Base-by-base conservation (phyloP, 2,888 invertebrate genomes). In the Chaitophorus viminalis region DNA sequence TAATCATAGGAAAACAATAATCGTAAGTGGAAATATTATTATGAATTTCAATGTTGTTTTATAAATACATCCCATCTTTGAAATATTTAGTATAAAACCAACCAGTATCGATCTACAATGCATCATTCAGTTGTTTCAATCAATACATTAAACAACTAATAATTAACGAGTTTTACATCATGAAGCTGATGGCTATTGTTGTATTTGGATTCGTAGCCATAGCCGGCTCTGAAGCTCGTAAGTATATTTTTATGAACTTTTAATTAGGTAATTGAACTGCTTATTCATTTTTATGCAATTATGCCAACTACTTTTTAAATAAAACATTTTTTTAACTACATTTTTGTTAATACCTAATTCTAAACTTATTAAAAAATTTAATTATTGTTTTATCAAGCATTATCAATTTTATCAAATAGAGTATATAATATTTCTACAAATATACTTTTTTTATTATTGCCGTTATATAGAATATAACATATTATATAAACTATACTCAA, bases 51-150 rank as follows among this genome's bases (percentile, higher is more conserved):
- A 74, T 39, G 25, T 68, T 1, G 29, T 29, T 68, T 60, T 29
- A 79, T 79, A 5, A n/a, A 29, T 21, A 39, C 9, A 36, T 18
- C 39, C 54, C 9, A 36, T 18, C 39, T 72, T 14, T 25, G 25
- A 46, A 46, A 36, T 39, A 74, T 31, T 33, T 74, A 54, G 77
- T 85, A 85, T 85, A 85, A 52, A 85, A 85, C 68, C 21, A 17
- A 29, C 52, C 31, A 0, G 17, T 29, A 9, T n/a, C 11, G n/a
- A 31, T 52, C 52, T 25, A 11, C 17, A 11, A 11, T 6, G n/a
- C 54, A 85, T 68, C 76, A 85, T 76, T 85, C 84, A 25, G 65
- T 85, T 33, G n/a, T 31, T 68, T 18, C n/a, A 36, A n/a, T 14
- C 68, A 68, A n/a, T 29, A 21, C 11, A 54, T 54, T 75, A 21